Base-by-base conservation (phyloP, 2,113 vertebrate species). In the Anhinga rufa region DNA sequence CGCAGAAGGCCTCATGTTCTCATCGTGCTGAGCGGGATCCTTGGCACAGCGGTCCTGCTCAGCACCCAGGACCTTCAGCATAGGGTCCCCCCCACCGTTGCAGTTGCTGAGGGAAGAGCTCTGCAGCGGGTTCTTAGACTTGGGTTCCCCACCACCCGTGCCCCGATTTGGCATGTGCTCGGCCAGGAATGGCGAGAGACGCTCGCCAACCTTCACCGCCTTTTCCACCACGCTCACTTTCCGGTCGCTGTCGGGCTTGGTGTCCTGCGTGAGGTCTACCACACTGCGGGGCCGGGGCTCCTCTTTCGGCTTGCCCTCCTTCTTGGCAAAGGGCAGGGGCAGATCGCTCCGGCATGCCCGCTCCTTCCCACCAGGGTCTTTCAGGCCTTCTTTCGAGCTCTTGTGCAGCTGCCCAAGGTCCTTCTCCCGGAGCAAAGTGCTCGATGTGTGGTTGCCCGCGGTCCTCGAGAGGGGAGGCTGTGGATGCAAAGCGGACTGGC, bases 231-330 rank as follows among this genome's bases (percentile, higher is more conserved):
- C 51, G 21, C 98, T 97, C 92, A 98, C 95, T 70, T 98, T 98
- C 95, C 99, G 97, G 74, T 99, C 98, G 9, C 98, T 93, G 78
- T 99, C 99, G 0, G 91, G 91, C 70, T 98, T 99, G 61, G 97
- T 96, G 94, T 98, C 99, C 96, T 96, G 98, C 2, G 98, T 99
- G 83, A 98, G 98, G 91, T 99, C 99, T 21, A 98, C 98, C 60
- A 99, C 98, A 0, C 98, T 98, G 49, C 98, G 97, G 4, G 97
- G 97, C 9, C 98, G 97, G 3, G 98, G 65, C 29, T 98, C 98
- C 89, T 98, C 98, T 90, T 98, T 96, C 3, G 91, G 70, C 68
- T 98, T 98, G 24, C 98, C 97, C 38, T 99, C 98, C 65, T 97
- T 98, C 91, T 98, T 98, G 94, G 94, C 85, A 92, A 98, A 82